Percentiles rank a stretch among this genome's conserved stretches.
These are phyloP conservation scores for Camponotus fellah DNA, from an alignment of 2,888 invertebrate species.

Conservation along the genomic window DNA sequence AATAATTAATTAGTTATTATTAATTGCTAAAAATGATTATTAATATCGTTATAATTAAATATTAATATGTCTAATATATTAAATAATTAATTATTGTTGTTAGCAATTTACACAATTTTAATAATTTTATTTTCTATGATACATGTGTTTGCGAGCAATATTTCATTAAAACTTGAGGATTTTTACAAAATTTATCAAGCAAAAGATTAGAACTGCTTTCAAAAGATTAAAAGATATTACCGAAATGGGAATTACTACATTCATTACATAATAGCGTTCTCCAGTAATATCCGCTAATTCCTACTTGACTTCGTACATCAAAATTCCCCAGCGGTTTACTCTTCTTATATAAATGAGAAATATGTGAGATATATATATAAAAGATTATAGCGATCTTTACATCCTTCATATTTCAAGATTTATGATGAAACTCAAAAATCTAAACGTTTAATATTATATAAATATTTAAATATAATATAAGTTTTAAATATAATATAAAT, in stretches of 20 bases:
- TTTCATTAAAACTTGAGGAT: neutral
- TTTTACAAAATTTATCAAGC: conserved; percentile 22
- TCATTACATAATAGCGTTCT: conserved; percentile 34
- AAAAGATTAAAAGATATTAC: conserved; percentile 37
- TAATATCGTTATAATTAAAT: neutral
- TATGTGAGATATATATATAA: neutral
- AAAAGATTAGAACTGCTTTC: neutral
- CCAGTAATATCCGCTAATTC: conserved; percentile 35
- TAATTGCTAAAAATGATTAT: too few species aligned
- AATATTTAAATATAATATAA: too few species aligned
- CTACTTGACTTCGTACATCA: conserved; percentile 29
- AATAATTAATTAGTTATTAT: neutral
- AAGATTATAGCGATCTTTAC: neutral
- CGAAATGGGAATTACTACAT: conserved; percentile 28
- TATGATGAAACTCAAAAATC: neutral
- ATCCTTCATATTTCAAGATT: neutral
- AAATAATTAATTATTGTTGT: neutral
- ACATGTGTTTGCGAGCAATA: neutral
- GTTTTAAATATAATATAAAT: too few species aligned
- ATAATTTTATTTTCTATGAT: neutral
- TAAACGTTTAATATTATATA: too few species aligned
- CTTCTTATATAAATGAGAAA: conserved; percentile 31
- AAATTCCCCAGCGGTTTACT: conserved; percentile 37
- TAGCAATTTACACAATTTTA: conserved; percentile 9
- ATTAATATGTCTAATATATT: neutral